Evolutionary conservation across 2,797 vertebrate species (phyloP).

Genomic region (Danio jaintianensis): DNA sequence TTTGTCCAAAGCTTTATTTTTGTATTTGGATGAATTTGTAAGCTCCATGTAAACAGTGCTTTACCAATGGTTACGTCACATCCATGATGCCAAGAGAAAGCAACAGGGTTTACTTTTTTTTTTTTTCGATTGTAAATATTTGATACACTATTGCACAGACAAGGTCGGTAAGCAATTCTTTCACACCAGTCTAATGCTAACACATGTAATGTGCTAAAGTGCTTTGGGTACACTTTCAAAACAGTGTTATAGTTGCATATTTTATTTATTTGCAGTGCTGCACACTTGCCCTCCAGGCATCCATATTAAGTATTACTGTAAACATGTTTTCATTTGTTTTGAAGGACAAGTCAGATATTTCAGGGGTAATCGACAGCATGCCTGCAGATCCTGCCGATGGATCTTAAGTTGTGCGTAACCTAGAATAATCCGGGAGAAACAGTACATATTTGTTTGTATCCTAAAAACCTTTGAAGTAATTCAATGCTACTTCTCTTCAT

Average conservation of each 20-base stretch:
- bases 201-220: constrained; percentile 33
- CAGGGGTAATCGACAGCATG: constrained; percentile 9
- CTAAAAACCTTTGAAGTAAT: constrained; percentile 72
- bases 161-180: background rate
- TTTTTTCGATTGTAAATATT: background rate
- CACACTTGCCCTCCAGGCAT: constrained; percentile 26
- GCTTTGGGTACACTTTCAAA: constrained; percentile 29
- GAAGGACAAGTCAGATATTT: constrained; percentile 27
- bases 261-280: constrained; percentile 22
- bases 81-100: background rate
- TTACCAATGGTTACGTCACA: background rate
- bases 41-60: background rate
- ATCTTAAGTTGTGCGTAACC: background rate
- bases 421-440: constrained; percentile 35
- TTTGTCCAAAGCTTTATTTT: background rate
- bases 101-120: constrained; percentile 8
- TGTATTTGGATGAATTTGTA: background rate
- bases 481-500: constrained; percentile 77
- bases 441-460: constrained; percentile 65
- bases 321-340: constrained; percentile 38
- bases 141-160: constrained; percentile 7
- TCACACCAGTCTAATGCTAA: constrained; percentile 20
- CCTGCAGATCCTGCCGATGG: background rate
- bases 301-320: constrained; percentile 22
- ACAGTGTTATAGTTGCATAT: constrained; percentile 35